Base-by-base conservation (phyloP, 1,140 invertebrate species). In the Himalopsyche phryganea region DNA sequence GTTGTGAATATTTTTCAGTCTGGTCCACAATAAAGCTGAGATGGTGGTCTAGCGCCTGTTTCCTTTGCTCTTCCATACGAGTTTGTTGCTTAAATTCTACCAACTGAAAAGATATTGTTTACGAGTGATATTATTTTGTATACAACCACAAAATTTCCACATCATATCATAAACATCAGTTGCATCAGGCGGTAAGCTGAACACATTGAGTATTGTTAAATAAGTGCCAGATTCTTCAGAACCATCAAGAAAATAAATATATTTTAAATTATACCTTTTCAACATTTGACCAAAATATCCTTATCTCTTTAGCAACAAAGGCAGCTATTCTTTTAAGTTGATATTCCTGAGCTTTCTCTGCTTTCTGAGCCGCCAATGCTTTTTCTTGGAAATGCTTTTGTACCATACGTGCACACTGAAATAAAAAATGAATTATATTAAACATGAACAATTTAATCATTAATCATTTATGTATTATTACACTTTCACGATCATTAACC, bases 1-100 rank as follows among this genome's bases (percentile, higher is more conserved):
- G 86, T 2, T 90, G 89, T 18, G 95, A 98, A 79, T 96, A 98
- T 71, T 97, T 96, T 77, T 99, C 96, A 0, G 97, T 98, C 77
- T 98, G 94, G 77, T 96, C 95, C 41, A 99, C 95, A 68, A 99
- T 97, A 70, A 98, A 98, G 73, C 94, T 97, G 15, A 99, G 81
- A 74, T 99, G 96, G 64, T 98, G 88, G 80, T 99, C 96, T 38
- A 98, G 80, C 0, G 94, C 94, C 67, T 96, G 90, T 70, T 98
- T 97, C 50, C 93, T 83, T 68, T 96, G 96, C 67, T 96, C 93
- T 72, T 98, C 95, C 17, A 98, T 79, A 64, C 91, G 85, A 17
- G 89, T 90, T 68, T 94, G 88, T 64, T 96, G 91, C 71, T 97
- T 97, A 71, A 89, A 96, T 74, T 98, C 94, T 32, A 98, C 94